Base-by-base conservation (phyloP, 2,113 vertebrate genomes). In the Diglossa brunneiventris region DNA sequence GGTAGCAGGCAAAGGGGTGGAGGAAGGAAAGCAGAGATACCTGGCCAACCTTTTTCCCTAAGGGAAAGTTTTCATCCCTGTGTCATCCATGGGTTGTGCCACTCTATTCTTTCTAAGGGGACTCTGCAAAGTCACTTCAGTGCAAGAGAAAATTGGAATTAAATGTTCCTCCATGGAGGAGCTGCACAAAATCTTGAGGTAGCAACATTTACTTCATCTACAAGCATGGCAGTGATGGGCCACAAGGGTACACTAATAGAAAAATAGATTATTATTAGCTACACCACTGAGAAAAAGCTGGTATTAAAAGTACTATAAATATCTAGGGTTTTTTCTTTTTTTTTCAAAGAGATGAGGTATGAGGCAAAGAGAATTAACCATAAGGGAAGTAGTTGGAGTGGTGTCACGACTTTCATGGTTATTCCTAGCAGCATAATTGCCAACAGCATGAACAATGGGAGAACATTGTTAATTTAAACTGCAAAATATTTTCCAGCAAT, bases 401-500 rank as follows among this genome's bases (percentile, higher is more conserved):
- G 27, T 87, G 63, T 80, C 78, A 76, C 11, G 62, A 24, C 26
- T 62, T 61, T 39, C 73, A 49, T 44, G 24, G 41, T 19, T 94
- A 68, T 52, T 95, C 42, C 56, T 39, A 81, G 63, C 18, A 92
- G 55, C 82, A 42, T 42, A 75, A 83, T 88, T 89, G 46, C 68
- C 61, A 79, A 52, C 5, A 91, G 63, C 61, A 75, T 12, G 62
- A 88, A 94, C 75, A 89, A 80, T n/a, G n/a, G 33, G 41, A 70
- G 79, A 87, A 62, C 64, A 77, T 58, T 66, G 35, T 81, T 73
- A 92, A 94, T 90, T 81, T 91, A 91, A 89, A 80, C 53, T 67
- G 63, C 30, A 84, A 67, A 87, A 72, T 81, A 83, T 63, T 94
- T 94, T 92, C 94, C 90, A 85, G 84, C 31, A 91, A 64, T 94